Conservation (phyloP, 1,140 invertebrate species). For the Ceratina australensis region DNA sequence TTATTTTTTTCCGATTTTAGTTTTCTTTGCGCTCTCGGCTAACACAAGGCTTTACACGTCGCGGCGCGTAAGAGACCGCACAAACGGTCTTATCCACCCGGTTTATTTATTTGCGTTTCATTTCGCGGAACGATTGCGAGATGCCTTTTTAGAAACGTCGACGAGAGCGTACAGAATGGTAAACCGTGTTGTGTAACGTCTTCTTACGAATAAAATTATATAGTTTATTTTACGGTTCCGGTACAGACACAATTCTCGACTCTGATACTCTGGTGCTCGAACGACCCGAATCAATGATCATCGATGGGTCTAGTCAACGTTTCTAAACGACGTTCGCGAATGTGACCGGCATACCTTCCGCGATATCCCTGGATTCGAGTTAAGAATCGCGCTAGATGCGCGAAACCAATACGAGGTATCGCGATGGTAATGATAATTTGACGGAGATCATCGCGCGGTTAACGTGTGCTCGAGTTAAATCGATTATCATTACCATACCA, state of each 20-base stretch:
- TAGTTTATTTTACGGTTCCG: too few species aligned
- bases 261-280: too few species aligned
- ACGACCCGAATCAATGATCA: too few species aligned
- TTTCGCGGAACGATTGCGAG: slow-evolving; percentile 53
- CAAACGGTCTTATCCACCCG: slow-evolving; percentile 44
- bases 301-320: too few species aligned
- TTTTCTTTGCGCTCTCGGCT: slow-evolving; percentile 29
- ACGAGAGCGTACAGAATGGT: slow-evolving; percentile 16
- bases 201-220: too few species aligned
- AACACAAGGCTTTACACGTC: slow-evolving; percentile 41
- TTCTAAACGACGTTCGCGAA: too few species aligned
- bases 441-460: slow-evolving; percentile 36
- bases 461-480: slow-evolving; percentile 49
- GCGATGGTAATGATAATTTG: slow-evolving; percentile 48
- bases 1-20: slow-evolving; percentile 16
- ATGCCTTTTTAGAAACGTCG: slow-evolving; percentile 3
- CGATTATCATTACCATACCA: slow-evolving; percentile 54
- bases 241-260: too few species aligned
- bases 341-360: too few species aligned
- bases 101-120: slow-evolving; percentile 58
- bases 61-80: slow-evolving; percentile 19
- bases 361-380: too few species aligned
- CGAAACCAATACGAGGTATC: slow-evolving; percentile 26
- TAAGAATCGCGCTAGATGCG: neutral
- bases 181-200: too few species aligned